Conservation (phyloP, 2,113 vertebrate species). For the Brachyistius frenatus region DNA sequence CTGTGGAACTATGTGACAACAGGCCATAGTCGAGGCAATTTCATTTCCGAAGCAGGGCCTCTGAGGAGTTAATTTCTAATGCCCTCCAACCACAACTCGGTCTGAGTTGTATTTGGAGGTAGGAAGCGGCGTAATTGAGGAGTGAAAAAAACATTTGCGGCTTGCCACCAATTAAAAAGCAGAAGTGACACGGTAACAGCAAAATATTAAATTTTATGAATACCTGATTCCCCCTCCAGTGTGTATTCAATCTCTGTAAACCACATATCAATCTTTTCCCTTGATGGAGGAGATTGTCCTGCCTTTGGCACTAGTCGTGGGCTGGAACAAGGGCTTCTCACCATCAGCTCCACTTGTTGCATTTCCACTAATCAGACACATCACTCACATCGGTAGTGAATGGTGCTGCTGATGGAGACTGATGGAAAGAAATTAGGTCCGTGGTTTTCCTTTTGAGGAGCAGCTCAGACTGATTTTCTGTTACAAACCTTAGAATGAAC, state of each 20-base stretch:
- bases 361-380: constrained; percentile 7
- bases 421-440: constrained; percentile 10
- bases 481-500: neutral
- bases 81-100: constrained; percentile 71
- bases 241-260: constrained; percentile 46
- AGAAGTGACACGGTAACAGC: constrained; percentile 35
- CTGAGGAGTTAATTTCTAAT: constrained; percentile 79
- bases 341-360: constrained; percentile 28
- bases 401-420: neutral
- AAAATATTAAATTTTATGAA: constrained; percentile 61
- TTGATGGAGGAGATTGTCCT: neutral
- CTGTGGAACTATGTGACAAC: constrained; percentile 60
- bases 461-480: neutral
- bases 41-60: constrained; percentile 74
- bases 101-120: constrained; percentile 68
- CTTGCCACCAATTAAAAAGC: constrained; percentile 55
- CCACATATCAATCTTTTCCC: constrained; percentile 23
- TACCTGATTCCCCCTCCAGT: constrained; percentile 41
- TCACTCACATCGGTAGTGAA: neutral
- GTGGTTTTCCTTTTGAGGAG: neutral
- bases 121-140: constrained; percentile 38
- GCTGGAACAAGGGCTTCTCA: constrained; percentile 7
- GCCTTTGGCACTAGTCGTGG: constrained; percentile 10
- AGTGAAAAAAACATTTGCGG: constrained; percentile 9
- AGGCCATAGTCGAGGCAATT: constrained; percentile 75